Base-by-base conservation (phyloP, 2,888 invertebrate species). In the Drosophila subquinaria region DNA sequence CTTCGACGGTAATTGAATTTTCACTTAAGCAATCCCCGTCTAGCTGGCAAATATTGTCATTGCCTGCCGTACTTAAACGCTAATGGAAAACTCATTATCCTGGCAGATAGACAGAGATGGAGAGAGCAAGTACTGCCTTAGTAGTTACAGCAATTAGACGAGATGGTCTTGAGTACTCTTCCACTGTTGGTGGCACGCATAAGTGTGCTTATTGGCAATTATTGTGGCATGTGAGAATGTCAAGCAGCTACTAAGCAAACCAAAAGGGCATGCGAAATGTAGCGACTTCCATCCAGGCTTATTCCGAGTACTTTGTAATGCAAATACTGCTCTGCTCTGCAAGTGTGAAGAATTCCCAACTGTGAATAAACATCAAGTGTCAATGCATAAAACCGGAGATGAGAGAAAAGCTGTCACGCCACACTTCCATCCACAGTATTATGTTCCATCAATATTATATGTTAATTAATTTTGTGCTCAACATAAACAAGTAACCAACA, bases 81-180 rank as follows among this genome's bases (percentile, higher is more conserved):
- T 89, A 89, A 84, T 84, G 89, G 89, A 84, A 89, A 84, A 74
- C 70, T 82, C 84, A 84, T 89, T 81, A 88, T 66, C 62, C 53
- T 30, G 27, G 10, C 11, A 42, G n/a, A n/a, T 6, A 48, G 38
- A 17, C 13, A 11, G 30, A 35, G 60, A 13, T n/a, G 8, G 35
- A 11, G 15, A 4, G 20, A 3, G 42, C 5, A 17, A 30, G 50
- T 10, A 3, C 10, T 6, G 23, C 2, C 33, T 42, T 35, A 20
- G 68, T 20, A 48, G 63, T 52, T 30, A 51, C 43, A 65, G 68
- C 80, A 82, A 82, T 81, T 80, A 84, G 85, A 65, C 33, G 51
- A 23, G 47, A 17, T 36, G 30, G 8, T 13, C 8, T 23, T 40
- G 23, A 63, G 60, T 48, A 27, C 35, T 51, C 35, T 23, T 15